Conservation (phyloP, 2,888 invertebrate genomes). For the Acanthoscelides obtectus region DNA sequence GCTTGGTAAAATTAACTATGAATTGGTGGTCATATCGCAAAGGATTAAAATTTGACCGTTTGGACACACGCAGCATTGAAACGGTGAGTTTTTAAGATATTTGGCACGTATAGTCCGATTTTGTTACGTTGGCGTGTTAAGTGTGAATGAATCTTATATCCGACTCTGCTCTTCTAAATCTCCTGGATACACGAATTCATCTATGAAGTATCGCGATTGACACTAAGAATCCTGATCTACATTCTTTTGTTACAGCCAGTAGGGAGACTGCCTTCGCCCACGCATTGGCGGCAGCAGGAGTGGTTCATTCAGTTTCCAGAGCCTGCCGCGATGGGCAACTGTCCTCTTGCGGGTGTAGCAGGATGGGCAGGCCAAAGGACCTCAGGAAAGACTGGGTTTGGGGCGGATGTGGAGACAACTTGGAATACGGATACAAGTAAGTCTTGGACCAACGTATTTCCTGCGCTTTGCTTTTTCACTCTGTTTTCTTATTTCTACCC, state of each 20-base stretch:
- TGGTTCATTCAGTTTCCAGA: conserved; percentile 82
- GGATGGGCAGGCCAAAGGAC: conserved; percentile 74
- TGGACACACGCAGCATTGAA: too few relatives aligned
- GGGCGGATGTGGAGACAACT: conserved; percentile 97
- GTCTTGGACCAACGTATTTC: conserved; percentile 31
- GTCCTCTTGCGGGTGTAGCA: conserved; percentile 85
- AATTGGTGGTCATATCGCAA: too few relatives aligned
- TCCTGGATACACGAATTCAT: too few relatives aligned
- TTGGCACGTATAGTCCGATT: too few relatives aligned
- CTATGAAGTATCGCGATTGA: too few relatives aligned
- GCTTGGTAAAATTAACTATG: too few relatives aligned
- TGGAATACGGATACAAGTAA: conserved; percentile 93
- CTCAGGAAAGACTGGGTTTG: conserved; percentile 92
- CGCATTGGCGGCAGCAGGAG: conserved; percentile 84
- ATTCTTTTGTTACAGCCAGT: conserved; percentile 56
- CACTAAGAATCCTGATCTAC: too few relatives aligned
- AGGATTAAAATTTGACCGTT: too few relatives aligned
- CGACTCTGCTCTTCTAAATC: too few relatives aligned
- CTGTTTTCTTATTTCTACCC: background rate
- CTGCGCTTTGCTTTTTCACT: background rate
- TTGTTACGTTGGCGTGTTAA: too few relatives aligned
- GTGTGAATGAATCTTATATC: too few relatives aligned
- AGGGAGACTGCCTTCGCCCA: conserved; percentile 89
- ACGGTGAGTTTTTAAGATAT: too few relatives aligned
- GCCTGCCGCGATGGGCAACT: conserved; percentile 89